Evolutionary conservation across 1,140 invertebrate species (phyloP), one percentile per base, ranked within the genome.

Genomic region (Polyergus mexicanus): DNA sequence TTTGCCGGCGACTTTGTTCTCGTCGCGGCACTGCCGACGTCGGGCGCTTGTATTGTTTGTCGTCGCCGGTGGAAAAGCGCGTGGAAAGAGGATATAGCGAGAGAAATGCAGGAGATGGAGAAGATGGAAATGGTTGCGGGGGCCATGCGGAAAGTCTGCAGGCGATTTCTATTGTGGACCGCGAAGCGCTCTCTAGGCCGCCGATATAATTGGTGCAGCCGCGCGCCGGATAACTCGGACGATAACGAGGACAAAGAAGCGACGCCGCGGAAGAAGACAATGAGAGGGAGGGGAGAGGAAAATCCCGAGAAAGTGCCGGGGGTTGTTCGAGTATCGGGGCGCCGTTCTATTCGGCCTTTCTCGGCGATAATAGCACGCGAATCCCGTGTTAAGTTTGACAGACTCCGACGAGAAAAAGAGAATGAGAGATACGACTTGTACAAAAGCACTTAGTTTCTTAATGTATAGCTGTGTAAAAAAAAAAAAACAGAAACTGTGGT

Each of bases 201-300:
- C 84, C 87, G 88, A 92, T 91, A 92, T 92, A 93, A 92, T 93
- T 92, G 88, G 87, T 87, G 80, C 88, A 91, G 84, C 56, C 69
- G 80, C 85, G 69, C 86, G 66, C 84, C 85, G 85, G 89, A 86
- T 91, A 92, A 91, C 88, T 85, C 85, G 77, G 62, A 88, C 72
- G 88, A 91, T 92, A 91, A 91, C 86, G 88, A 86, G 84, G 81
- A 88, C 84, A 91, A 91, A 88, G 88, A 87, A 90, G 44, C 85
- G 62, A 13, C 68, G 75, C 68, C 80, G 80, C 51, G 6, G 88
- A 81, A 88, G 89, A 80, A 89, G 78, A 88, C 77, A 88, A 90
- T 85, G 58, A 51, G 16, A 51, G 47, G 47, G 10, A n/a, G 1
- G 62, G 16, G 19, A 38, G 78, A 69, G 41, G 74, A 85, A 80